phyloP scores from a whole-genome alignment of 2,888 invertebrate genomes.

The Ormyrus nitidulus region DNA sequence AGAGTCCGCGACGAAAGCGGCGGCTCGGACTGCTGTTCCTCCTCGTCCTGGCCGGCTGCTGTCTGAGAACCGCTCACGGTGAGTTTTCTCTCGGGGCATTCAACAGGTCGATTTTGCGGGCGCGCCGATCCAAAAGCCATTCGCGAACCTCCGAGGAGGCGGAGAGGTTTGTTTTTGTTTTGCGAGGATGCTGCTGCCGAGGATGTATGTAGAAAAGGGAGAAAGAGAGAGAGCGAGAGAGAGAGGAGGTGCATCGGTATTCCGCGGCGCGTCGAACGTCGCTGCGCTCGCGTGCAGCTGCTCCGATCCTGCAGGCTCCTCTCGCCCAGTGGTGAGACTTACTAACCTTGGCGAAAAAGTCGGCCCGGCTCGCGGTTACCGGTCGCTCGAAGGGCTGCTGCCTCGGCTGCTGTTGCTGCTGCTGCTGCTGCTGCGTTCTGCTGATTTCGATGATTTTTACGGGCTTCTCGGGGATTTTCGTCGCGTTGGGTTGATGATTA shows the following conservation, averaged over 20 bases:
- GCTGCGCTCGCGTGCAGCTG: constrained; percentile 62
- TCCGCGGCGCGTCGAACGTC: constrained; percentile 67
- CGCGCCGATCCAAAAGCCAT: not conserved
- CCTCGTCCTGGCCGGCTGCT: constrained; percentile 53
- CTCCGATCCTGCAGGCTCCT: constrained; percentile 7
- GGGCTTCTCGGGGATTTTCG: too few relatives aligned
- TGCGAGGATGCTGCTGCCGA: not conserved
- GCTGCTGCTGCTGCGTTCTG: not conserved
- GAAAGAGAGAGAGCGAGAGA: not conserved
- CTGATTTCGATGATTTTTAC: too few relatives aligned
- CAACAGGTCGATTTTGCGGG: not conserved
- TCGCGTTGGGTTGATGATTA: too few relatives aligned
- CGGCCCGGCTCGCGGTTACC: constrained; percentile 50
- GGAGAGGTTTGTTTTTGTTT: constrained; percentile 29
- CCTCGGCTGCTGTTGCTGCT: not conserved
- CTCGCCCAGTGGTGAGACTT: constrained; percentile 45
- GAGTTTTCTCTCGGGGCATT: constrained; percentile 52
- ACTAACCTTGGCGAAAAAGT: constrained; percentile 71
- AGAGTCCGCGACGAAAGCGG: constrained; percentile 21
- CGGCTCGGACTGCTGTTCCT: constrained; percentile 60
- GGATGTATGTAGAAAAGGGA: constrained; percentile 8
- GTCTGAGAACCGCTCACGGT: constrained; percentile 62
- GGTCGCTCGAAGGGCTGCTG: not conserved
- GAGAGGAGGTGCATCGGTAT: constrained; percentile 66
- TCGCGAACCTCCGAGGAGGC: not conserved